Conservation (phyloP, 2,888 invertebrate genomes). For the Pristionchus maxplancki region DNA sequence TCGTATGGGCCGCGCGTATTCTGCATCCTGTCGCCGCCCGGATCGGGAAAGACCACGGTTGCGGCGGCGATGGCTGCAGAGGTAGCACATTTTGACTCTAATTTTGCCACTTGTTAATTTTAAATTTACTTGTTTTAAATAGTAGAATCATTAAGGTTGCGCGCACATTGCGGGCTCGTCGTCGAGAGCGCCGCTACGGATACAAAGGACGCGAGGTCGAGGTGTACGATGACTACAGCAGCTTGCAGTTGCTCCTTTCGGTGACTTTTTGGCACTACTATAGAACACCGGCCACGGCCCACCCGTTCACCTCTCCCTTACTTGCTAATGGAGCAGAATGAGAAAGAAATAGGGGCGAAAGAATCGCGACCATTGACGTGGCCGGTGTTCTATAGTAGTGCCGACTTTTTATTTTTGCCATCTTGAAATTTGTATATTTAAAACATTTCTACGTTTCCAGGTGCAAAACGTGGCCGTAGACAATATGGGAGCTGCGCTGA, state of each 20-base stretch:
- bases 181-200: not conserved
- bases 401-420: no score
- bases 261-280: no score
- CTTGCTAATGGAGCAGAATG: no score
- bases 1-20: not conserved
- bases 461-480: slow-evolving; percentile 17
- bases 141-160: not conserved
- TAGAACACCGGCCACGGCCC: no score
- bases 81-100: not conserved
- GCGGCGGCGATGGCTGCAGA: slow-evolving; percentile 16
- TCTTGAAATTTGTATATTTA: no score
- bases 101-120: no score
- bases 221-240: not conserved
- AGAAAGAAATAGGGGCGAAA: no score
- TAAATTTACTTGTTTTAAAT: not conserved
- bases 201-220: not conserved
- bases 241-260: slow-evolving; percentile 16
- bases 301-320: no score
- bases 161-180: not conserved
- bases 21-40: slow-evolving; percentile 17
- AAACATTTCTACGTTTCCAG: not conserved
- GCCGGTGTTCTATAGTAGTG: no score
- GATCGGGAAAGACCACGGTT: slow-evolving; percentile 20
- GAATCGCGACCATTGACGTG: no score
- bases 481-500: slow-evolving; percentile 21